Evolutionary conservation across 2,888 invertebrate genomes (phyloP), one percentile per base, ranked within the genome.

Genomic region (Ornithoptera alexandrae): DNA sequence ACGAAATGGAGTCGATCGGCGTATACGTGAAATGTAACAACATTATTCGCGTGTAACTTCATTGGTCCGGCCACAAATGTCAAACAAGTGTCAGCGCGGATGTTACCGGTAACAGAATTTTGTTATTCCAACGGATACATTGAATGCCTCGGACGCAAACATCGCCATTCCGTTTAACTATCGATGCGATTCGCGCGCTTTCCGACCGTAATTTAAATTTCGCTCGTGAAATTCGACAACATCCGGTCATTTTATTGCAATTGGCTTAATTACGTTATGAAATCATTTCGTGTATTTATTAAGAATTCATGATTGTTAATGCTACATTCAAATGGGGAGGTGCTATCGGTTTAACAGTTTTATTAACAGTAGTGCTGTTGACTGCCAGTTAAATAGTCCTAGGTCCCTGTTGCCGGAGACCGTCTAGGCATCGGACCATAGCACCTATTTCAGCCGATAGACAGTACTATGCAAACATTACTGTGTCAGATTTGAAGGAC

Each of bases 141-240:
- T 68, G 64, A 68, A 59, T 61, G 59, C 24, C 58, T 62, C 30
- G 22, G 68, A 63, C 59, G 53, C 39, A 46, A 56, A 68, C 64
- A 64, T 6, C 64, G 68, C 59, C 39, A 53, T 60, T 64, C 68
- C 64, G 68, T 68, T 60, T 22, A 60, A 59, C 56, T 8, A 20
- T 22, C 53, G 22, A 39, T 24, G 50, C 39, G 58, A 64, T 58
- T 36, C 59, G 58, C 5, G 42, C 58, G 22, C 5, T 36, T 22
- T 58, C 63, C 22, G 36, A 58, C 50, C 10, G 39, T 39, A 39
- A 39, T 39, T 1, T 39, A 39, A 39, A 39, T 39, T 39, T 10
- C 39, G 39, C 7, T 39, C 10, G 39, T 39, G 39, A 39, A 39
- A 39, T 39, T 39, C 39, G 8, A 8, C 7, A 39, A 39, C 30